A percentile compares a stretch with the other conserved stretches of the same genome.
Evolutionary conservation across 2,888 invertebrate species (phyloP).

Genomic region (Plagiodera versicolora): DNA sequence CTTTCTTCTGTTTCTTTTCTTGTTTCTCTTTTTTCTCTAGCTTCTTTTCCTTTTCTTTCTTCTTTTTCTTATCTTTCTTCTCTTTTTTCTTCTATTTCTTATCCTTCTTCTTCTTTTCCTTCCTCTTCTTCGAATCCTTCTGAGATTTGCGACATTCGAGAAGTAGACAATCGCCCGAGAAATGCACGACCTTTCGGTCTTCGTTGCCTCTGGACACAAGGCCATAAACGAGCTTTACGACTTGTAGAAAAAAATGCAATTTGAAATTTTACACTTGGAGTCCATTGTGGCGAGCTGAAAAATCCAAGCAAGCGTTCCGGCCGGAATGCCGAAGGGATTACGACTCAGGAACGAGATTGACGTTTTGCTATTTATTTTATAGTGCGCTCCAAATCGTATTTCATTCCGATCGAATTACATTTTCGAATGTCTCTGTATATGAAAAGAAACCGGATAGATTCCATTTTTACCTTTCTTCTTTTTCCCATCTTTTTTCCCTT

Average conservation of each 20-base stretch:
- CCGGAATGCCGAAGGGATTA: neutral
- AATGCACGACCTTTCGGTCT: constrained; percentile 14
- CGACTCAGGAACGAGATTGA: neutral
- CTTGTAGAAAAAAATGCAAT: constrained; percentile 20
- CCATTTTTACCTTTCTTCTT: too few relatives aligned
- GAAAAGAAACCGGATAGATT: too few relatives aligned
- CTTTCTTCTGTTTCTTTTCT: too few relatives aligned
- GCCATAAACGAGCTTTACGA: constrained; percentile 20
- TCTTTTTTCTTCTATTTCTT: too few relatives aligned
- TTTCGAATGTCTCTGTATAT: too few relatives aligned
- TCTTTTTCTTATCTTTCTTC: too few relatives aligned
- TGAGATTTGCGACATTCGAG: neutral
- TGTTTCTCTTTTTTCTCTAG: too few relatives aligned
- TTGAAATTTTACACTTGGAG: constrained; percentile 16
- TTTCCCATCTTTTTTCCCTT: too few relatives aligned
- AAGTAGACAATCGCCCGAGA: neutral
- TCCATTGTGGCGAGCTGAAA: constrained; percentile 8
- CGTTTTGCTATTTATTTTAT: neutral
- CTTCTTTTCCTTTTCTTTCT: too few relatives aligned
- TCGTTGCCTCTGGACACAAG: constrained; percentile 14
- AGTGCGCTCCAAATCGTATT: neutral
- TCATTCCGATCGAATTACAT: neutral
- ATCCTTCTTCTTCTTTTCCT: too few relatives aligned
- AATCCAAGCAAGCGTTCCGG: neutral
- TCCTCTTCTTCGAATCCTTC: too few relatives aligned